Evolutionary conservation across 2,888 invertebrate genomes (phyloP).

Genomic region (Cremastinae sp.): DNA sequence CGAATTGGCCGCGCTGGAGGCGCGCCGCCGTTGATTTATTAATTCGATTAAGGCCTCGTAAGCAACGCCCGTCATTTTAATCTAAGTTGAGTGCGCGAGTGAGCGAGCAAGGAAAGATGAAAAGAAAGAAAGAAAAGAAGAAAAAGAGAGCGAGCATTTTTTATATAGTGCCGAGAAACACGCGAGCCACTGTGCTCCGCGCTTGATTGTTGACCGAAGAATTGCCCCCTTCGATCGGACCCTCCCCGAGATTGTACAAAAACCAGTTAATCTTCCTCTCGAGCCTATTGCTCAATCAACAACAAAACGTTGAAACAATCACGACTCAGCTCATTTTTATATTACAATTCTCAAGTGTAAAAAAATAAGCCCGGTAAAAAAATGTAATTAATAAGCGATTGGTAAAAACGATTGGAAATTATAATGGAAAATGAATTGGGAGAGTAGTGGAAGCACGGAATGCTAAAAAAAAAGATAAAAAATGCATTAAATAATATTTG

Average conservation of each 20-base stretch:
- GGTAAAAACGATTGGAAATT: not conserved
- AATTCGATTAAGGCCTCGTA: slow-evolving; percentile 76
- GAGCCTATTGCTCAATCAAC: slow-evolving; percentile 24
- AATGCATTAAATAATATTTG: not conserved
- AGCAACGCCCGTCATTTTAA: slow-evolving; percentile 72
- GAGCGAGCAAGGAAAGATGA: slow-evolving; percentile 42
- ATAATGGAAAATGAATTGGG: not conserved
- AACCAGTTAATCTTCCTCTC: slow-evolving; percentile 12
- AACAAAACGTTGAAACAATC: no score
- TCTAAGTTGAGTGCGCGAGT: slow-evolving; percentile 71
- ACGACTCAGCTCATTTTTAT: no score
- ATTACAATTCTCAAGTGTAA: no score
- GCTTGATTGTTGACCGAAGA: slow-evolving; percentile 46
- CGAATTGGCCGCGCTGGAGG: slow-evolving; percentile 68
- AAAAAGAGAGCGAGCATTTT: slow-evolving; percentile 63
- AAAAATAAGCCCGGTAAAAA: not conserved
- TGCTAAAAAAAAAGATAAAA: slow-evolving; percentile 14
- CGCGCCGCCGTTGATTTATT: slow-evolving; percentile 72
- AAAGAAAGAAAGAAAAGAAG: slow-evolving; percentile 18
- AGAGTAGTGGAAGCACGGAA: slow-evolving; percentile 1
- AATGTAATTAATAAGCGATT: slow-evolving; percentile 5
- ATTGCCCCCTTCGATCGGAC: slow-evolving; percentile 27
- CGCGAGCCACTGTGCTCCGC: slow-evolving; percentile 68
- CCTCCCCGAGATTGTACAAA: slow-evolving; percentile 2
- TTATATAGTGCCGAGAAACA: slow-evolving; percentile 73